phyloP scores from a whole-genome alignment of 2,888 invertebrate species.

The Allacma fusca region DNA sequence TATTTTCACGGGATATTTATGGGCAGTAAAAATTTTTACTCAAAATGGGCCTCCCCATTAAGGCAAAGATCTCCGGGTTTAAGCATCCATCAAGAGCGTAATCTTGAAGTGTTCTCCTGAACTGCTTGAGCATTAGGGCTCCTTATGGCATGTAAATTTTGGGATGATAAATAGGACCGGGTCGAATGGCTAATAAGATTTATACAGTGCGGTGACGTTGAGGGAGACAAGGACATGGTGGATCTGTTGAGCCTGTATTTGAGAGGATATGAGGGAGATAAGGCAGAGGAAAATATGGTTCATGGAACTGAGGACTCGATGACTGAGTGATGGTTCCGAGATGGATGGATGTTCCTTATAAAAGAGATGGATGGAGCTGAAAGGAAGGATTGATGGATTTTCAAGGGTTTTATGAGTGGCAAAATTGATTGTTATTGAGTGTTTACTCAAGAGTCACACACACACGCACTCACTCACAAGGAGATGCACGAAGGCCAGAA shows the following conservation, averaged over 20 bases:
- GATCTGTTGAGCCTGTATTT: not conserved
- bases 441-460: constrained; percentile 20
- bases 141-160: no score
- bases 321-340: not conserved
- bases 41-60: no score
- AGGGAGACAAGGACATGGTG: not conserved
- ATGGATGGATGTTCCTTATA: constrained; percentile 19
- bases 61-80: no score
- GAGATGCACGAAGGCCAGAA: not conserved
- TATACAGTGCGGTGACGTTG: not conserved
- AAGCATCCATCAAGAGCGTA: no score
- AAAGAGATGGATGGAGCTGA: constrained; percentile 25
- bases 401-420: constrained; percentile 34
- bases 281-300: not conserved
- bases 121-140: no score
- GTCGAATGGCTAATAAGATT: not conserved
- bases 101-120: no score
- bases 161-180: no score
- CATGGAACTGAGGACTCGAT: no score
- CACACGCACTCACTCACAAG: not conserved
- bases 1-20: no score
- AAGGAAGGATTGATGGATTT: constrained; percentile 35
- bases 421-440: constrained; percentile 39
- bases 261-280: not conserved
- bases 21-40: no score